phyloP scores from a whole-genome alignment of 2,888 invertebrate species.

The Athalia rosae region DNA sequence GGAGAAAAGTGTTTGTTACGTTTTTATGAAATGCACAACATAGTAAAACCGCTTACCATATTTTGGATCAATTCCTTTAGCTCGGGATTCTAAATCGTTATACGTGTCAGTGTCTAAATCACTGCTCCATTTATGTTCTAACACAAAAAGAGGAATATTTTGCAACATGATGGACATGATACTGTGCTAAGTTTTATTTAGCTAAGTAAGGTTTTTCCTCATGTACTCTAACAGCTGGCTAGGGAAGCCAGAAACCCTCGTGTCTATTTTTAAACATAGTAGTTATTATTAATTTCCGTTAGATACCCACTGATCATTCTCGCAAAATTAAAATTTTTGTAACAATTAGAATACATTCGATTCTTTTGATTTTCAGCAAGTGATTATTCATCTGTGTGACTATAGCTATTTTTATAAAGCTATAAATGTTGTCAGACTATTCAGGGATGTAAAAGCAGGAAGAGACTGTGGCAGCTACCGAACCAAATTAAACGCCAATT shows the following conservation, averaged over 20 bases:
- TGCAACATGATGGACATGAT: conserved; percentile 62
- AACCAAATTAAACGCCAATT: neutral
- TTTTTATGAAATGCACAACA: neutral
- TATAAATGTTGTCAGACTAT: neutral
- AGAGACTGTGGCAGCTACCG: neutral
- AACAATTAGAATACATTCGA: neutral
- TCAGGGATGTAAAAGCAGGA: neutral
- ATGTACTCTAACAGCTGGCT: conserved; percentile 28
- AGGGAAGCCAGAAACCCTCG: conserved; percentile 11
- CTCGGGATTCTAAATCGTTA: conserved; percentile 59
- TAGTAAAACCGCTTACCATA: conserved; percentile 14
- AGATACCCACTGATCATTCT: conserved; percentile 17
- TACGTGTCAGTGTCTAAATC: conserved; percentile 65
- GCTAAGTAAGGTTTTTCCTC: conserved; percentile 17
- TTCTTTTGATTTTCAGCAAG: neutral
- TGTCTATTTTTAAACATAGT: conserved; percentile 64
- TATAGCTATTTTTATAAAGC: conserved; percentile 7
- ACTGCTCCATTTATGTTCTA: conserved; percentile 71
- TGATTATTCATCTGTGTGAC: neutral
- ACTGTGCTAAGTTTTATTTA: neutral
- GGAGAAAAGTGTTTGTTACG: no score
- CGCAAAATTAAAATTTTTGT: neutral
- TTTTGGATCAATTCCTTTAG: conserved; percentile 17
- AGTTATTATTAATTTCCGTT: conserved; percentile 64
- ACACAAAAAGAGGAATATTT: conserved; percentile 71